Evolutionary conservation across 2,888 invertebrate genomes (phyloP), one percentile per base, ranked within the genome.

Genomic region (Stenurella melanura): DNA sequence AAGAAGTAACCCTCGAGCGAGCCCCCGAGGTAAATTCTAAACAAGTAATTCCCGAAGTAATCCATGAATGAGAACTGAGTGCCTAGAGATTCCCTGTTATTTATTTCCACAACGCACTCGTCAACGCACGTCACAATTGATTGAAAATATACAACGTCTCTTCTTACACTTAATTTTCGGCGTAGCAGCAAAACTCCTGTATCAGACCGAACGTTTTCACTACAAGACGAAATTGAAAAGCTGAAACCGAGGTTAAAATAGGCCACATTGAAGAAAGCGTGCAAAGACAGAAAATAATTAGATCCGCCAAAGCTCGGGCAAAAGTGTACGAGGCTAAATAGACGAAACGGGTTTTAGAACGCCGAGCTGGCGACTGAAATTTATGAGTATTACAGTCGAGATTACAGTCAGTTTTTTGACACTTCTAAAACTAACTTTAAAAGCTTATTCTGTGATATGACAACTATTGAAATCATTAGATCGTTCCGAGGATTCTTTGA

Each of bases 401-500:
- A n/a, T n/a, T n/a, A n/a, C n/a, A n/a, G n/a, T n/a, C n/a, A n/a
- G n/a, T n/a, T 64, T 64, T 64, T 38, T 42, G 18, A 64, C n/a
- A n/a, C 64, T 38, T 34, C 19, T 64, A 61, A 30, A 61, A 61
- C 30, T 61, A 30, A 61, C 61, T 61, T 61, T 61, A 42, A 15
- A 60, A 61, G 15, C 61, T 61, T 30, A 15, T 19, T 42, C 38
- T 64, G 64, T 12, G 38, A 11, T 38, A 18, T 17, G 38, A 34
- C 38, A 63, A 38, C 17, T 18, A 64, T 42, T 64, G 38, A 64
- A 64, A 64, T 64, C 38, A 42, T 42, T 34, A 34, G 18, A 15
- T 21, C 21, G 12, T 38, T 64, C 12, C 12, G 18, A 42, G 18
- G 10, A 18, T 18, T 10, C 11, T 64, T 64, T 42, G 19, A 5